Evolutionary conservation across 2,888 invertebrate species (phyloP).

Genomic region (Cordilura impudica): DNA sequence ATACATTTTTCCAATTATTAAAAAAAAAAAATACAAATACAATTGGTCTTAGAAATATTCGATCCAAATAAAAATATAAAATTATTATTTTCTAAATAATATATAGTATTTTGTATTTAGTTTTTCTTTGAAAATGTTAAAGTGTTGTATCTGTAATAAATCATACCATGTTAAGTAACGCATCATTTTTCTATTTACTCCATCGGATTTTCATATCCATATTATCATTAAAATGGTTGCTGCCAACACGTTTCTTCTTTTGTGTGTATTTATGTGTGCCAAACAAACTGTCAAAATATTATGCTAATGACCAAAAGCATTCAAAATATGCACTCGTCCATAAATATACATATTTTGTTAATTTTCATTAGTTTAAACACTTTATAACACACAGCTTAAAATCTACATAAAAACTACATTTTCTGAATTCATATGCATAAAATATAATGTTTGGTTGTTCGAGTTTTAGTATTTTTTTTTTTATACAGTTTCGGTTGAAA

Average conservation of each 20-base stretch:
- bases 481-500: too few relatives aligned
- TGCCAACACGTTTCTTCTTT: background rate
- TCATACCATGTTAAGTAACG: too few relatives aligned
- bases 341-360: slow-evolving; percentile 5
- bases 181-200: too few relatives aligned
- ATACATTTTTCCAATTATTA: too few relatives aligned
- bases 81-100: too few relatives aligned
- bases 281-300: background rate
- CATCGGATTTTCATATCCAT: too few relatives aligned
- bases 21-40: too few relatives aligned
- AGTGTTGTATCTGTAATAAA: too few relatives aligned
- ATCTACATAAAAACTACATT: slow-evolving; percentile 47
- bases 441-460: background rate
- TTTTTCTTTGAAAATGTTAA: too few relatives aligned
- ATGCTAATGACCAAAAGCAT: background rate
- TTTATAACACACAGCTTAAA: slow-evolving; percentile 18
- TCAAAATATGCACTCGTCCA: background rate
- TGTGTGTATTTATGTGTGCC: background rate
- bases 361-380: slow-evolving; percentile 51
- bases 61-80: too few relatives aligned
- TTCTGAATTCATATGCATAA: slow-evolving; percentile 16
- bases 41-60: too few relatives aligned
- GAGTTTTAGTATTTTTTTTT: background rate
- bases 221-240: background rate
- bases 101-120: too few relatives aligned